Evolutionary conservation across 2,797 vertebrate species (phyloP), one percentile per base, ranked within the genome.

Genomic region (Garrulus glandarius): DNA sequence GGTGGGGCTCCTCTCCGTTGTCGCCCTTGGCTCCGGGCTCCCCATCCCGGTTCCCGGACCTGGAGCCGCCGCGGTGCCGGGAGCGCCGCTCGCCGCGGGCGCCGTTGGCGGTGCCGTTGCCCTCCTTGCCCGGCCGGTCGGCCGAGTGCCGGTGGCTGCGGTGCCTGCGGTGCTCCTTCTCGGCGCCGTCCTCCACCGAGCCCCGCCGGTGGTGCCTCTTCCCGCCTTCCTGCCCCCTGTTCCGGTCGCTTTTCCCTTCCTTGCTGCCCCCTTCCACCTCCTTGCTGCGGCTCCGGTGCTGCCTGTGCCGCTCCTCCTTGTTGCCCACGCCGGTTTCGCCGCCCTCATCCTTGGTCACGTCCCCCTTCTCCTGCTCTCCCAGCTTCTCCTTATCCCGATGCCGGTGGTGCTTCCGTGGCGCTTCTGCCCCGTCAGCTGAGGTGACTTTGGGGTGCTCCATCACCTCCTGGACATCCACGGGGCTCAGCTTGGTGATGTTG

Each of bases 261-360:
- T 98, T 98, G 75, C 97, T 97, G 5, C 97, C 96, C 0, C 97
- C 94, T 76, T 98, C 97, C 2, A 98, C 97, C 64, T 99, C 98
- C 95, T 99, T 99, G 96, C 98, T 98, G 84, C 97, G 98, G 92
- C 99, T 99, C 88, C 99, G 98, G 95, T 98, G 99, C 8, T 98
- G 96, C 7, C 98, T 97, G 43, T 98, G 98, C 3, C 98, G 84
- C 13, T 98, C 98, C 8, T 99, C 99, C 70, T 98, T 98, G 12
- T 71, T 91, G 32, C 95, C 96, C 1, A 27, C 5, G 0, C 81
- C 97, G 0, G 92, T 60, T 32, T 99, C 98, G 0, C 97, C 97
- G 0, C 98, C 98, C 71, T 99, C 98, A 0, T 96, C 97, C 80
- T 97, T 97, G 15, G 93, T 37, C 10, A 27, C 61, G 0, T 96